A percentile compares a stretch with the other conserved stretches of the same genome.
phyloP scores from a whole-genome alignment of 2,888 invertebrate genomes.

The Pediacus dermestoides region DNA sequence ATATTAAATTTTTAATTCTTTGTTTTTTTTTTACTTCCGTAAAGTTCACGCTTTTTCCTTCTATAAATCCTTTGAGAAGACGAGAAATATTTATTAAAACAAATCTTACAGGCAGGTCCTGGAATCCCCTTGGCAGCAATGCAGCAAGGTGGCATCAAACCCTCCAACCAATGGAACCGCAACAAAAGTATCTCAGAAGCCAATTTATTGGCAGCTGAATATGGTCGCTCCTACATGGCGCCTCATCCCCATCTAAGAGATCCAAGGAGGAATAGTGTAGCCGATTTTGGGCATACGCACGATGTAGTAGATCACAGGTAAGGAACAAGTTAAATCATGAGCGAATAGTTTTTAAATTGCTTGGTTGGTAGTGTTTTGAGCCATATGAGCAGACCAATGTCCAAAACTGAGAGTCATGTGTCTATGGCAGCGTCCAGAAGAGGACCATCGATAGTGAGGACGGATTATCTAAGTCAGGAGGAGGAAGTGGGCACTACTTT shows the following conservation, averaged over 20 bases:
- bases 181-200: conserved; percentile 81
- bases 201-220: conserved; percentile 69
- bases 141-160: conserved; percentile 66
- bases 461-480: conserved; percentile 57
- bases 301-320: conserved; percentile 57
- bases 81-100: too few species aligned
- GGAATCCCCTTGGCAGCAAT: conserved; percentile 63
- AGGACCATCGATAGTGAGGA: conserved; percentile 55
- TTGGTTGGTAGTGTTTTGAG: conserved; percentile 23
- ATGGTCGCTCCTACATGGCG: conserved; percentile 42
- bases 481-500: conserved; percentile 53
- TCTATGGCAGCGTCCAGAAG: conserved; percentile 55
- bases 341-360: background rate
- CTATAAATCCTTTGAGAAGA: too few species aligned
- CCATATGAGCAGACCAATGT: conserved; percentile 54
- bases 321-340: conserved; percentile 1
- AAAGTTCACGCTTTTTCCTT: too few species aligned
- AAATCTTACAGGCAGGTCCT: conserved; percentile 36
- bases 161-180: conserved; percentile 46
- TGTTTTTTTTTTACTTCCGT: background rate
- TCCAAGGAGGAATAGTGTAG: conserved; percentile 58
- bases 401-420: conserved; percentile 63
- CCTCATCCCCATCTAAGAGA: conserved; percentile 45
- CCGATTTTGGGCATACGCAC: conserved; percentile 55
- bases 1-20: too few species aligned